Conservation (phyloP, 2,113 vertebrate species). For the Egretta garzetta region DNA sequence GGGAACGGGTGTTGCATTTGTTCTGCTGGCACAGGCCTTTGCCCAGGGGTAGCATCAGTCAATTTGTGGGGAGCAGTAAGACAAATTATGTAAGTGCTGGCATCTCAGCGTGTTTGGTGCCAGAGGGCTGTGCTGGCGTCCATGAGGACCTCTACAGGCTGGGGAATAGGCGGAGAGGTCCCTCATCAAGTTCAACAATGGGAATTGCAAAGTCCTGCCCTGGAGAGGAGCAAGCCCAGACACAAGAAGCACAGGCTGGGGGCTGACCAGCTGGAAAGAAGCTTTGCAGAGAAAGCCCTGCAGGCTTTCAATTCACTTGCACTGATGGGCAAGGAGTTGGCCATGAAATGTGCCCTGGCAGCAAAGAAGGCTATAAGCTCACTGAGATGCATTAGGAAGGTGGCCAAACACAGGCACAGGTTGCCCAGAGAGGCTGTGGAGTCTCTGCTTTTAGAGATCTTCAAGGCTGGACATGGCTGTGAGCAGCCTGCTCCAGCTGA, state of each 20-base stretch:
- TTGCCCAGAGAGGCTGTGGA: background rate
- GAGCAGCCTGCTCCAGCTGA: background rate
- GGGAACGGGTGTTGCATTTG: background rate
- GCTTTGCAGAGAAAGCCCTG: background rate
- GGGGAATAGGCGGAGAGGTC: background rate
- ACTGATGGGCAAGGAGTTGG: background rate
- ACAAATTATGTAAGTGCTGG: background rate
- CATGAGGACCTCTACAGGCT: background rate
- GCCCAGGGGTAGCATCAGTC: background rate
- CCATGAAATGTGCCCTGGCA: background rate
- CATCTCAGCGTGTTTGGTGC: background rate
- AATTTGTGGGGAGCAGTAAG: background rate
- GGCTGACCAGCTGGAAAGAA: background rate
- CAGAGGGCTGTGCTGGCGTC: background rate
- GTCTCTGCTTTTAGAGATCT: background rate
- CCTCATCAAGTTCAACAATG: background rate
- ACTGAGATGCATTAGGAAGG: background rate
- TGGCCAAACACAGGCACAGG: rapidly evolving
- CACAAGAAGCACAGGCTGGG: background rate
- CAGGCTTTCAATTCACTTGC: background rate
- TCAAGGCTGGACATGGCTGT: rapidly evolving
- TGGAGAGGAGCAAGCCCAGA: background rate
- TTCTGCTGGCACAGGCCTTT: background rate
- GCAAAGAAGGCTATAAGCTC: background rate
- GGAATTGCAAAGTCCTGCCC: background rate